A percentile compares a stretch with the other conserved stretches of the same genome.
Conservation (phyloP, 2,888 invertebrate species). For the Drosophila percnosoma region DNA sequence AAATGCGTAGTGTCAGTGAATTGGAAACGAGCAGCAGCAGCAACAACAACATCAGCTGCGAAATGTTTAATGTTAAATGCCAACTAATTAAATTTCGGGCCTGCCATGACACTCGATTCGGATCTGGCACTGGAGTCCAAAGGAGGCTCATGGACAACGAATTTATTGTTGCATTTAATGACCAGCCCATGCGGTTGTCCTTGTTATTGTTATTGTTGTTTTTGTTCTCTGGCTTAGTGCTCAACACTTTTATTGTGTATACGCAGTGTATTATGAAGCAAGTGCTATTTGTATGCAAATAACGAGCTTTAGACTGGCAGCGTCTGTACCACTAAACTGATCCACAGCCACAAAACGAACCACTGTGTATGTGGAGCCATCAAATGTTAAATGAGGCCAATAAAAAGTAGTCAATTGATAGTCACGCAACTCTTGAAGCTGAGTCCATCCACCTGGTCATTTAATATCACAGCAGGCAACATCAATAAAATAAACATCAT, state of each 20-base stretch:
- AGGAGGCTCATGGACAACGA: constrained; percentile 28
- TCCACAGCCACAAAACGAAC: constrained; percentile 53
- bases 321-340: constrained; percentile 43
- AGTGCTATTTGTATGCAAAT: constrained; percentile 60
- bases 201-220: constrained; percentile 27
- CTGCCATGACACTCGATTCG: constrained; percentile 55
- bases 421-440: constrained; percentile 33
- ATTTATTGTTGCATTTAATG: constrained; percentile 78
- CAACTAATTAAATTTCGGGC: constrained; percentile 76
- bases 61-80: constrained; percentile 74
- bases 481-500: constrained; percentile 16
- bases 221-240: constrained; percentile 30
- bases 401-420: constrained; percentile 36
- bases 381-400: constrained; percentile 57
- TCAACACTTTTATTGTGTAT: constrained; percentile 68
- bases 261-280: constrained; percentile 65
- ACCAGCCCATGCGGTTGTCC: constrained; percentile 61
- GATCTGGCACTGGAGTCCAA: constrained; percentile 23
- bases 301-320: constrained; percentile 22
- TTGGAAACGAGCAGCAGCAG: constrained; percentile 33
- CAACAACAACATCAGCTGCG: constrained; percentile 42
- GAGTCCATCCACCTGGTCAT: constrained; percentile 4
- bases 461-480: constrained; percentile 1
- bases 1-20: constrained; percentile 40
- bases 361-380: constrained; percentile 17